Evolutionary conservation across 2,797 vertebrate genomes (phyloP).

Genomic region (Carduelis carduelis): DNA sequence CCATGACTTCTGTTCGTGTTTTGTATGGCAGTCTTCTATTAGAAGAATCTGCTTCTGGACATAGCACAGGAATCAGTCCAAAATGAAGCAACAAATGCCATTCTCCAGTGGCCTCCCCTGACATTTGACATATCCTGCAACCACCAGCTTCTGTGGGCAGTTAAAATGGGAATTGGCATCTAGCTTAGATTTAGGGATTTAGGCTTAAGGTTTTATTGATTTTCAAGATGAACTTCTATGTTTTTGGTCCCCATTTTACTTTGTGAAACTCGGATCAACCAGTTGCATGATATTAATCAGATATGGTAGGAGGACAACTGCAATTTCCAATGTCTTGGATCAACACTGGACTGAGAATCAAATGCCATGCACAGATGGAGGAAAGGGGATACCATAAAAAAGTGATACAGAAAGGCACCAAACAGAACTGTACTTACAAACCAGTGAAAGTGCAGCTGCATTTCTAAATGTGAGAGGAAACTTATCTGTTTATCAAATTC

Average conservation of each 20-base stretch:
- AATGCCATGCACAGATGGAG: no score
- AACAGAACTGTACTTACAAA: background rate
- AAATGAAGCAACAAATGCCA: background rate
- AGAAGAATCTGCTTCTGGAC: background rate
- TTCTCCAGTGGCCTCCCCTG: background rate
- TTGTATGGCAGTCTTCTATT: background rate
- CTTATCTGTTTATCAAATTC: background rate
- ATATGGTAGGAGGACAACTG: background rate
- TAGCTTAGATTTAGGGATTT: background rate
- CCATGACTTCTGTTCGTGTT: background rate
- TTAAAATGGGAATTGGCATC: background rate
- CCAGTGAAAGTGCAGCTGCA: background rate
- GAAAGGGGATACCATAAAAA: background rate
- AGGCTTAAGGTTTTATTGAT: background rate
- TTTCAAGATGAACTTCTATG: background rate
- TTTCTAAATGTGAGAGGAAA: background rate
- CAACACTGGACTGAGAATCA: background rate
- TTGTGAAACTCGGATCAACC: background rate
- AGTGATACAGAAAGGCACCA: background rate
- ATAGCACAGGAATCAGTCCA: background rate
- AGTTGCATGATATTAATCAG: background rate
- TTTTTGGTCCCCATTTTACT: background rate
- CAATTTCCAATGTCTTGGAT: background rate
- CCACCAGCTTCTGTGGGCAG: accelerated
- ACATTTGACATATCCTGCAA: background rate